A percentile compares a stretch with the other conserved stretches of the same genome.
phyloP scores from a whole-genome alignment of 2,797 vertebrate species.

The Apogon hyalosoma region DNA sequence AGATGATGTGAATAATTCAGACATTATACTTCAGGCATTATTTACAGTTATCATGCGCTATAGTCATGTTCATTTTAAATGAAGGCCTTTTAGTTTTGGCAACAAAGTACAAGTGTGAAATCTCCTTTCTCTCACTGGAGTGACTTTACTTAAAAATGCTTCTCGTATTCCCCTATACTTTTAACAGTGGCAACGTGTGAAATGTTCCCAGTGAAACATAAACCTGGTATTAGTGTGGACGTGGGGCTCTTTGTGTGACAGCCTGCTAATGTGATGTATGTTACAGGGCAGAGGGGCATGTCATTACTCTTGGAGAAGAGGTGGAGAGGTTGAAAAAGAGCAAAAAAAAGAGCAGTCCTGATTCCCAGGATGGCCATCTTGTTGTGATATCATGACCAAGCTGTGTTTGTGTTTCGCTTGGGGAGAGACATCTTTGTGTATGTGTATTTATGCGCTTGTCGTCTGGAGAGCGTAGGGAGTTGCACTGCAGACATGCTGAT shows the following conservation, averaged over 20 bases:
- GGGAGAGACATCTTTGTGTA: conserved; percentile 53
- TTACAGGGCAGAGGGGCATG: conserved; percentile 65
- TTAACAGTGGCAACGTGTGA: conserved; percentile 64
- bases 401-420: conserved; percentile 70
- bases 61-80: conserved; percentile 5
- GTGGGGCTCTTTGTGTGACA: conserved; percentile 67
- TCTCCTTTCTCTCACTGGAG: conserved; percentile 22
- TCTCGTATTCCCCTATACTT: conserved; percentile 52
- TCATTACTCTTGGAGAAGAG: conserved; percentile 61
- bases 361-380: conserved; percentile 62
- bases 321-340: conserved; percentile 38
- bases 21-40: conserved; percentile 4
- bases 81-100: conserved; percentile 2
- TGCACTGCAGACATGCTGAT: conserved; percentile 43
- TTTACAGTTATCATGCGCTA: background rate
- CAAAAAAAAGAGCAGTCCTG: conserved; percentile 48
- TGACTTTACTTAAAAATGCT: conserved; percentile 21
- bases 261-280: conserved; percentile 74
- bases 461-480: conserved; percentile 35
- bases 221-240: conserved; percentile 71
- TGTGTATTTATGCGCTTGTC: conserved; percentile 49
- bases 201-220: conserved; percentile 69
- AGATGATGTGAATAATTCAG: background rate
- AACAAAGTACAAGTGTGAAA: conserved; percentile 35
- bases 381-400: conserved; percentile 70